Base-by-base conservation (phyloP, 2,888 invertebrate species). In the Patella pellucida region DNA sequence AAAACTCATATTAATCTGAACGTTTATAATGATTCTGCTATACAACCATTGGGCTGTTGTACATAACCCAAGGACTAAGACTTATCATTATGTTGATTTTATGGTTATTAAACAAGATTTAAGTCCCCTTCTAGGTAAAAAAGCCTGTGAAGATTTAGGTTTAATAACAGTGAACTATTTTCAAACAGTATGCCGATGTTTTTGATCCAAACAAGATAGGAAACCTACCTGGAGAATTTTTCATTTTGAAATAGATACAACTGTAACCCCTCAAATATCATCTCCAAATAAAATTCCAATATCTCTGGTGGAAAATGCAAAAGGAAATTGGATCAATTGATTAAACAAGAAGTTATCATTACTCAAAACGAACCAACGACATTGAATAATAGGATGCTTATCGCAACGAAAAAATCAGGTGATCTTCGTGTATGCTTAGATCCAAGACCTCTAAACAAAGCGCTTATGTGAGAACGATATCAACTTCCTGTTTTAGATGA, bases 401-500 rank as follows among this genome's bases (percentile, higher is more conserved):
- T 79, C 12, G 77, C 69, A 9, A 12, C 19, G 16, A 77, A 75
- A 68, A 68, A 56, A 19, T 56, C 70, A 52, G 62, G 76, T 3
- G 52, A 75, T 16, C 23, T 79, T 12, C 68, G 78, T 23, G 79
- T 81, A 3, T 83, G 81, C 68, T 76, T 80, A 2, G 79, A 83
- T 68, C 81, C 78, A 19, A 77, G 79, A 70, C 78, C 80, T 12
- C 70, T 82, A 11, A 82, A 84, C 68, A 76, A 73, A 27, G 79
- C 75, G 7, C 2, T 82, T 0, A 70, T 73, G 11, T 31, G 79
- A 7, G 71, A 81, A 72, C 76, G 81, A 19, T 80, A 75, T 68
- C 76, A 75, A 31, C 51, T 81, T 23, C 81, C 81, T 5, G 78
- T 79, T 1, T 56, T 85, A 19, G 82, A 84, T 52, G 83, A 85